Evolutionary conservation across 1,140 invertebrate genomes (phyloP).

Genomic region (Euwallacea similis): DNA sequence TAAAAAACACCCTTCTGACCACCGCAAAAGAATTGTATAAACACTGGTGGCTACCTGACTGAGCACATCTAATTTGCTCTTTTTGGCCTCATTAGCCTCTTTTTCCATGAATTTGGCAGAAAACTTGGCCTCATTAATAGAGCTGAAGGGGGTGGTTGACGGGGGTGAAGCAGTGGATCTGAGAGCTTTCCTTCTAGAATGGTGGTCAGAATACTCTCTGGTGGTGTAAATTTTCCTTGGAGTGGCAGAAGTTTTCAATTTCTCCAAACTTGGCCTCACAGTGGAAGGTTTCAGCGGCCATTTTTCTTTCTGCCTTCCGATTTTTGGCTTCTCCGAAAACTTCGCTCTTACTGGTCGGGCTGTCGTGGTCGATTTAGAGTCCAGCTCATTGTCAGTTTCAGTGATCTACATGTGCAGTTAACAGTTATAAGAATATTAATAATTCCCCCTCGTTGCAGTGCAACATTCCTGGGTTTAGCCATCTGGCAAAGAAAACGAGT

Average conservation of each 20-base stretch:
- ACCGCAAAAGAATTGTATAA: background rate
- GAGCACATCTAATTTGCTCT: slow-evolving; percentile 4
- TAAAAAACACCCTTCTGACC: slow-evolving; percentile 19
- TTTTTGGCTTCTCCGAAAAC: slow-evolving; percentile 27
- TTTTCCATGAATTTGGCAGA: slow-evolving; percentile 30
- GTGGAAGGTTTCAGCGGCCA: slow-evolving; percentile 15
- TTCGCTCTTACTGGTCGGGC: slow-evolving; percentile 21
- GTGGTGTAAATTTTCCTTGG: slow-evolving; percentile 16
- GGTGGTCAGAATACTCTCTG: slow-evolving; percentile 15
- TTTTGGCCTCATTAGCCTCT: background rate
- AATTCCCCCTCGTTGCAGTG: background rate
- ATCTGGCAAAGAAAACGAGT: too few relatives aligned
- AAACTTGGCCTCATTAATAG: slow-evolving; percentile 15
- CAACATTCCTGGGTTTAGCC: too few relatives aligned
- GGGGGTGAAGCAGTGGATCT: slow-evolving; percentile 27
- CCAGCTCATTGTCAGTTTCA: slow-evolving; percentile 47
- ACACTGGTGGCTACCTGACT: background rate
- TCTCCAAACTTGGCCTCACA: slow-evolving; percentile 21
- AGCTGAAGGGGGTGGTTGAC: slow-evolving; percentile 23
- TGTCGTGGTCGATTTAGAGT: slow-evolving; percentile 40
- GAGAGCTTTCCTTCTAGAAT: slow-evolving; percentile 26
- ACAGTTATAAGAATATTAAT: background rate
- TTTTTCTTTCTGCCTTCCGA: slow-evolving; percentile 19
- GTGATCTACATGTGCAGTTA: background rate
- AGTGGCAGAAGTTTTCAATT: slow-evolving; percentile 10